Evolutionary conservation across 2,113 vertebrate species (phyloP).

Genomic region (Procavia capensis): DNA sequence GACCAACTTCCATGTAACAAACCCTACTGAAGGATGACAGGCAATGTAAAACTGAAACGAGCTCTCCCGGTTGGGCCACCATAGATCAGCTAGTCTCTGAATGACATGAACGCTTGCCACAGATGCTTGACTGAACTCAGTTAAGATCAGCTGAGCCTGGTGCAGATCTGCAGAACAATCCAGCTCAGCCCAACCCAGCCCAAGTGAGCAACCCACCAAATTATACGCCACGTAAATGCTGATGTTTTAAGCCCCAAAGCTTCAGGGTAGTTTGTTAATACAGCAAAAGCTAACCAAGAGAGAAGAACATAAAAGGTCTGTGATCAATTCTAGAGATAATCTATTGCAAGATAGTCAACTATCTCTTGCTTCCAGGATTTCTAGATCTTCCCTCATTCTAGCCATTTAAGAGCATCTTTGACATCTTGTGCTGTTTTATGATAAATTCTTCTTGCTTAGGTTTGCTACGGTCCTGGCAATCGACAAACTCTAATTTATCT

Average conservation of each 20-base stretch:
- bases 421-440: neutral
- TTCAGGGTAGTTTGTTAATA: neutral
- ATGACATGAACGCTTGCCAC: neutral
- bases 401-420: neutral
- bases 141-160: neutral
- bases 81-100: neutral
- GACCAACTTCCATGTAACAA: neutral
- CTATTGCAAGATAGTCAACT: neutral
- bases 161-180: neutral
- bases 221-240: neutral
- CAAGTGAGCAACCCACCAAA: neutral
- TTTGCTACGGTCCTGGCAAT: neutral
- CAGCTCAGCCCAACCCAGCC: neutral
- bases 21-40: neutral
- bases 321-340: neutral
- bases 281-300: neutral
- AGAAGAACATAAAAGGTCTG: neutral
- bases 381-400: neutral
- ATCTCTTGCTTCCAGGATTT: neutral
- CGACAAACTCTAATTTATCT: neutral
- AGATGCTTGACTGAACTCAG: neutral
- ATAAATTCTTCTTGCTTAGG: neutral
- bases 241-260: neutral
- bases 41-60: neutral
- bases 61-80: neutral